Evolutionary conservation across 2,888 invertebrate genomes (phyloP).

Genomic region (Suillia variegata): DNA sequence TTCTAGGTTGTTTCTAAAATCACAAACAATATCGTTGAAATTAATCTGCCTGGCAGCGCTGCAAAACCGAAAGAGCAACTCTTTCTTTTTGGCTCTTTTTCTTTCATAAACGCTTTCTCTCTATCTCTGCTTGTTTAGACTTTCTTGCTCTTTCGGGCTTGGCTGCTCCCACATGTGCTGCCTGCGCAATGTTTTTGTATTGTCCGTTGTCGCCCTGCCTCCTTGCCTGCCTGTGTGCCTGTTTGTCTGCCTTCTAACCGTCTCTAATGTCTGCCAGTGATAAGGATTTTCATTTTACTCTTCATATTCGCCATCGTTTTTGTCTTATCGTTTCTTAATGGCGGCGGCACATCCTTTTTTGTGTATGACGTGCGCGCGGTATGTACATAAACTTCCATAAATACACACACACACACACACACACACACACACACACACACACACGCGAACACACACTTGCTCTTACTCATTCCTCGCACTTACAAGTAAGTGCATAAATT

Average conservation of each 20-base stretch:
- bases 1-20: no score
- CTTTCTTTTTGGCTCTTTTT: no score
- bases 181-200: background rate
- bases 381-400: background rate
- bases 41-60: no score
- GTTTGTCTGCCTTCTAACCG: background rate
- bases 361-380: background rate
- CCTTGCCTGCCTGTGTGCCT: background rate
- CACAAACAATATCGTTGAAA: no score
- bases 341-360: background rate
- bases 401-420: constrained; percentile 1
- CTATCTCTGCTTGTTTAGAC: no score
- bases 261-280: constrained; percentile 10
- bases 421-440: background rate
- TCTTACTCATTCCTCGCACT: constrained; percentile 5
- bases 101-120: no score
- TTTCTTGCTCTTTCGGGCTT: background rate
- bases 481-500: background rate
- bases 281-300: constrained; percentile 5
- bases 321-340: background rate
- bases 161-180: background rate
- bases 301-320: background rate
- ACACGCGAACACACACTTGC: background rate
- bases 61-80: no score
- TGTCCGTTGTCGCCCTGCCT: background rate